A percentile compares a stretch with the other conserved stretches of the same genome.
Conservation (phyloP, 2,113 vertebrate species). For the Callorhinus ursinus region DNA sequence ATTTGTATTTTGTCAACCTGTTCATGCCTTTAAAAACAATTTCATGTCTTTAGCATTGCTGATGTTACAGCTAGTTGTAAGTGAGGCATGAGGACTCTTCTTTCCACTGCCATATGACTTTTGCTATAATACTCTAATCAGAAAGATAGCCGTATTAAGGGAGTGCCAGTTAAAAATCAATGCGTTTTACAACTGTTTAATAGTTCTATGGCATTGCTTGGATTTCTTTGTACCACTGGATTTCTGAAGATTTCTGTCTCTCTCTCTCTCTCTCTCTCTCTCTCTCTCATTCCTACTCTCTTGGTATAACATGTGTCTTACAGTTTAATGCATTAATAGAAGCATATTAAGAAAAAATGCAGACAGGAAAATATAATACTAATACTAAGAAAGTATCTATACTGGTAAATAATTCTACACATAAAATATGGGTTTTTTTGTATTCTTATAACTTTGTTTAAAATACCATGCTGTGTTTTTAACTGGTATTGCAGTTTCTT, state of each 20-base stretch:
- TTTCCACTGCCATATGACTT: neutral
- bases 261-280: too few relatives aligned
- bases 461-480: neutral
- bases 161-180: neutral
- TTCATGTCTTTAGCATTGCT: conserved; percentile 26
- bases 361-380: neutral
- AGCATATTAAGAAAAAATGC: neutral
- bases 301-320: neutral
- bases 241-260: neutral
- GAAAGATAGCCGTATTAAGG: neutral
- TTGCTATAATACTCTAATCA: conserved; percentile 1
- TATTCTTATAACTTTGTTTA: neutral
- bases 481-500: neutral
- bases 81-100: neutral
- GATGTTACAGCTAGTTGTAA: neutral
- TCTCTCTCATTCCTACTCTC: neutral
- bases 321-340: neutral
- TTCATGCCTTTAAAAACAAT: conserved; percentile 48
- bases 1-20: conserved; percentile 41
- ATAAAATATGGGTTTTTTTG: neutral
- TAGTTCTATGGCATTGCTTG: neutral
- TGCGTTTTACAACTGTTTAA: neutral
- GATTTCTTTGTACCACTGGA: neutral
- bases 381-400: neutral
- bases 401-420: neutral